A percentile compares a stretch with the other conserved stretches of the same genome.
phyloP scores from a whole-genome alignment of 1,140 invertebrate species.

The Hormaphis cornu region DNA sequence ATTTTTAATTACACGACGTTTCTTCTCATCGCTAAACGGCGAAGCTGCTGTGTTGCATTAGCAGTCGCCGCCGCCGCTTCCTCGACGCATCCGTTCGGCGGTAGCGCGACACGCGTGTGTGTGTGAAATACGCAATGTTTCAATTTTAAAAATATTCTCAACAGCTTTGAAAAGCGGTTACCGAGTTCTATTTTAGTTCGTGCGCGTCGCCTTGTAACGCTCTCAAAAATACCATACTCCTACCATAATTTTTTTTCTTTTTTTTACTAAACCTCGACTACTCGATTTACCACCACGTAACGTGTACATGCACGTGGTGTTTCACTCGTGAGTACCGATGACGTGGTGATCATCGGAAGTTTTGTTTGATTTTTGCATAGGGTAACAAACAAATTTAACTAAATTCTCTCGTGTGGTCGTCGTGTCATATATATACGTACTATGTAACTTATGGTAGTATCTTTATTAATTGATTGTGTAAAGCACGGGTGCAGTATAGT shows the following conservation, averaged over 20 bases:
- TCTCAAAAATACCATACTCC: slow-evolving; percentile 1
- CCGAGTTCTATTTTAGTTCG: slow-evolving; percentile 20
- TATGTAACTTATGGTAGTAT: too few species aligned
- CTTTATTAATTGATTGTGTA: too few species aligned
- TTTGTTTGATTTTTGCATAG: too few species aligned
- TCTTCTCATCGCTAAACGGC: too few species aligned
- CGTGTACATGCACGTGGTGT: not conserved
- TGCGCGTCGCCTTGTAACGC: slow-evolving; percentile 12
- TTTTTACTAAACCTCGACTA: not conserved
- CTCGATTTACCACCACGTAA: not conserved
- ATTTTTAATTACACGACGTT: too few species aligned
- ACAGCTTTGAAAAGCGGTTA: slow-evolving; percentile 26
- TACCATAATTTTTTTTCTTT: not conserved
- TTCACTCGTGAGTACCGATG: not conserved
- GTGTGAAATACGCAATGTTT: not conserved
- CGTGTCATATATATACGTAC: too few species aligned
- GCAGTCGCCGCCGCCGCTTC: not conserved
- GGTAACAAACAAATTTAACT: too few species aligned
- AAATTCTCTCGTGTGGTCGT: too few species aligned
- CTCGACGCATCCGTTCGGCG: not conserved
- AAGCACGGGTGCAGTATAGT: not conserved
- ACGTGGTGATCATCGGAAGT: too few species aligned
- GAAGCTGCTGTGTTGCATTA: not conserved
- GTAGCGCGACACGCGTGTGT: not conserved
- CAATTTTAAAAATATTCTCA: slow-evolving; percentile 31